Evolutionary conservation across 2,888 invertebrate genomes (phyloP).

Genomic region (Ochropleura leucogaster): DNA sequence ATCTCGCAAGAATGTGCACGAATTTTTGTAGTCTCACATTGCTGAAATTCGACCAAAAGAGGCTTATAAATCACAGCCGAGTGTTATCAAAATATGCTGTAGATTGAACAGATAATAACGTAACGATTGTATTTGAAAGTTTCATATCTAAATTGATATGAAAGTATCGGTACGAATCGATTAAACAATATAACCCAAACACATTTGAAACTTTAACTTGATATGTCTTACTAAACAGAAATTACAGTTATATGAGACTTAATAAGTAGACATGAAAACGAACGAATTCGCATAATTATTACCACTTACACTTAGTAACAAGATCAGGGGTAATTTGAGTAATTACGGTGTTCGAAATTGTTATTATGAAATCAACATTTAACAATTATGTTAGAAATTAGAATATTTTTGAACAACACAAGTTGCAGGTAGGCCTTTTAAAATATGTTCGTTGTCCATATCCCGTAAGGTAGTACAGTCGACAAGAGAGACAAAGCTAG

Average conservation of each 20-base stretch:
- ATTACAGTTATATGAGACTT: constrained; percentile 42
- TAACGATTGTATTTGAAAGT: neutral
- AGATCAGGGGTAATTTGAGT: constrained; percentile 58
- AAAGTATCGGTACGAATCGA: constrained; percentile 18
- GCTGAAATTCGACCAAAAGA: constrained; percentile 17
- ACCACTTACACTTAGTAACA: constrained; percentile 46
- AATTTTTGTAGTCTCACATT: constrained; percentile 22
- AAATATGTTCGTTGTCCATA: neutral
- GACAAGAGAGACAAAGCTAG: neutral
- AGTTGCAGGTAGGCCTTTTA: constrained; percentile 3
- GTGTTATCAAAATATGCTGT: constrained; percentile 27
- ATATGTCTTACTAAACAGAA: constrained; percentile 45
- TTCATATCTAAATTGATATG: constrained; percentile 26
- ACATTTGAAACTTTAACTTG: constrained; percentile 46
- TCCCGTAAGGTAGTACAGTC: neutral
- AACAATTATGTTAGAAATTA: constrained; percentile 34
- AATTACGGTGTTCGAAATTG: constrained; percentile 41
- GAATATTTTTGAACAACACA: constrained; percentile 22
- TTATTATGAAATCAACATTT: constrained; percentile 44
- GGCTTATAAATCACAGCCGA: constrained; percentile 29
- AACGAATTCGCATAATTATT: constrained; percentile 54
- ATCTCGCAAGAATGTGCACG: constrained; percentile 31
- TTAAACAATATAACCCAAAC: constrained; percentile 32
- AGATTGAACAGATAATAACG: constrained; percentile 31
- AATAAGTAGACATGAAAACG: constrained; percentile 46